Evolutionary conservation across 2,888 invertebrate genomes (phyloP).

Genomic region (Leucophora obtusa): DNA sequence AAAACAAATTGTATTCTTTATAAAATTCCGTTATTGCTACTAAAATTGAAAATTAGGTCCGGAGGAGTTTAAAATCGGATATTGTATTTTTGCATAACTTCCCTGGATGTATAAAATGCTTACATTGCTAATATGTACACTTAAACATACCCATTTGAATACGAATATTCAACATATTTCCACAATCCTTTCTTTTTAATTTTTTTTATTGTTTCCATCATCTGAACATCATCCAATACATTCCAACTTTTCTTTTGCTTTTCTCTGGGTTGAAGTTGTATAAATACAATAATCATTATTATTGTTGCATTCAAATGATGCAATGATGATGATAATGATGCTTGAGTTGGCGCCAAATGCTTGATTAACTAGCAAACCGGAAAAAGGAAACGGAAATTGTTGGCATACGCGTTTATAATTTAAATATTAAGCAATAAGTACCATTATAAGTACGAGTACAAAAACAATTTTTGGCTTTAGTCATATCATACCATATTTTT

Average conservation of each 20-base stretch:
- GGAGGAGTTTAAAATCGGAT: too few relatives aligned
- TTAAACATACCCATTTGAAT: not conserved
- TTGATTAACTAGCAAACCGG: slow-evolving; percentile 66
- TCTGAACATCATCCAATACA: slow-evolving; percentile 35
- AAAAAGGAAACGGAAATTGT: slow-evolving; percentile 66
- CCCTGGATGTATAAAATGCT: slow-evolving; percentile 23
- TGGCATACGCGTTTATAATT: slow-evolving; percentile 62
- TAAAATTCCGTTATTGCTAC: too few relatives aligned
- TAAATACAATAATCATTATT: slow-evolving; percentile 9
- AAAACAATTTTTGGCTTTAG: not conserved
- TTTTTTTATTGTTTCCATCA: slow-evolving; percentile 15
- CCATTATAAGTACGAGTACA: slow-evolving; percentile 18
- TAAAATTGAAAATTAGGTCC: too few relatives aligned
- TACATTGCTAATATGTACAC: slow-evolving; percentile 37
- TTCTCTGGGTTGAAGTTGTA: too few relatives aligned
- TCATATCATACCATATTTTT: not conserved
- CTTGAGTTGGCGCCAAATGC: slow-evolving; percentile 65
- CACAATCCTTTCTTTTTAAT: slow-evolving; percentile 18
- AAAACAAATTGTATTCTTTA: too few relatives aligned
- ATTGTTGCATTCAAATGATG: slow-evolving; percentile 59
- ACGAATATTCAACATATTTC: not conserved
- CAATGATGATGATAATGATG: slow-evolving; percentile 56
- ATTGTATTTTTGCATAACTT: too few relatives aligned
- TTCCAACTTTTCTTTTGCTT: not conserved
- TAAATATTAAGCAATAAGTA: slow-evolving; percentile 45